These are phyloP conservation scores for Dicyrtoma fusca DNA, from an alignment of 2,888 invertebrate species.

Conservation along the genomic window DNA sequence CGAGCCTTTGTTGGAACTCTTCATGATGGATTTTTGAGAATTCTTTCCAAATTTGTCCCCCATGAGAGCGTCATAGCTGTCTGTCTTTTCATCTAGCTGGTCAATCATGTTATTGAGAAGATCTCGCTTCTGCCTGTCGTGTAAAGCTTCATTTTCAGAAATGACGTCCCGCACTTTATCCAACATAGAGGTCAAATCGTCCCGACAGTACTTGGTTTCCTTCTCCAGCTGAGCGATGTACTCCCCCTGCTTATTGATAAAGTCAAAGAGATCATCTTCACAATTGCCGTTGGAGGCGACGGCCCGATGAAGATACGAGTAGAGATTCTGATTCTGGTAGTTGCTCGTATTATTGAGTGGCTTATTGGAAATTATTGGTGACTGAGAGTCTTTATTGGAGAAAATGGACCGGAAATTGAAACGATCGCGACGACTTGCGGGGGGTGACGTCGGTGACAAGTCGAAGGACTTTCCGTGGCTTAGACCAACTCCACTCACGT, in stretches of 20 bases:
- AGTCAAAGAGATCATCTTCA: constrained; percentile 70
- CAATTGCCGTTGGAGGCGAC: constrained; percentile 56
- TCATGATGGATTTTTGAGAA: constrained; percentile 15
- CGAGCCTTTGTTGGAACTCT: constrained; percentile 27
- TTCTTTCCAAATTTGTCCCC: neutral
- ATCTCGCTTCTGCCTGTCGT: constrained; percentile 68
- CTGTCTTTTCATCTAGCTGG: constrained; percentile 57
- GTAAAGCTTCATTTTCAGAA: constrained; percentile 78
- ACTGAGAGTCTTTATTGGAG: constrained; percentile 39
- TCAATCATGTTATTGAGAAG: constrained; percentile 54
- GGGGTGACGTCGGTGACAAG: neutral
- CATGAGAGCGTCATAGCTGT: constrained; percentile 27
- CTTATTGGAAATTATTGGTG: constrained; percentile 32
- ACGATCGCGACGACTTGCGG: constrained; percentile 18
- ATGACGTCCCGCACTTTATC: constrained; percentile 84
- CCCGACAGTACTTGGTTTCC: constrained; percentile 82
- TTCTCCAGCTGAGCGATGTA: constrained; percentile 84
- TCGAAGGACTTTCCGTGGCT: constrained; percentile 10
- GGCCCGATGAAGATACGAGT: constrained; percentile 42
- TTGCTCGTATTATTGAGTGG: constrained; percentile 5
- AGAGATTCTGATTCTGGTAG: neutral
- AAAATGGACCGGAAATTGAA: constrained; percentile 50
- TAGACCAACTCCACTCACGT: constrained; percentile 16
- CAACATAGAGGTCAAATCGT: constrained; percentile 74
- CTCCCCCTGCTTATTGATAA: constrained; percentile 83